Conservation (phyloP, 1,140 invertebrate species). For the Procambarus clarkii region DNA sequence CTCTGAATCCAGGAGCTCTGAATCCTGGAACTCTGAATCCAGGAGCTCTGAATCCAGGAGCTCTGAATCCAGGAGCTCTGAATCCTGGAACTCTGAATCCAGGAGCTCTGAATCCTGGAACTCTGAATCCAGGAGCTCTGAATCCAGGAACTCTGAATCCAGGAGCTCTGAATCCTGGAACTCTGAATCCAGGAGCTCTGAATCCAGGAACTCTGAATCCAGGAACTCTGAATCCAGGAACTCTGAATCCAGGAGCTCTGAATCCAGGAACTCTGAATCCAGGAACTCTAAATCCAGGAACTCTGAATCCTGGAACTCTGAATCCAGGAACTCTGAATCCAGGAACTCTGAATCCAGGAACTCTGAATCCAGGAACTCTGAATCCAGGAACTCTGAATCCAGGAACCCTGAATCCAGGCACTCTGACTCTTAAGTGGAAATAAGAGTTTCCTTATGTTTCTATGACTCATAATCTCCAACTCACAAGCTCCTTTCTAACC, state of each 20-base stretch:
- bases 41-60: background rate
- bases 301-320: background rate
- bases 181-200: background rate
- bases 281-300: background rate
- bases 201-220: too few species aligned
- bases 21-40: background rate
- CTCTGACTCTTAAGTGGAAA: too few species aligned
- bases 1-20: background rate
- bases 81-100: background rate
- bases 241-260: too few species aligned
- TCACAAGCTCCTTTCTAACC: too few species aligned
- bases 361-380: too few species aligned
- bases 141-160: background rate
- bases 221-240: too few species aligned
- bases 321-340: too few species aligned
- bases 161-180: background rate
- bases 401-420: too few species aligned
- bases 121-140: background rate
- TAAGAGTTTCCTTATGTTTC: too few species aligned
- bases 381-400: too few species aligned
- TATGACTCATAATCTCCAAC: too few species aligned
- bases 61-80: background rate
- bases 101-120: background rate
- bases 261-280: constrained; percentile 9
- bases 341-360: too few species aligned